Evolutionary conservation across 2,888 invertebrate genomes (phyloP), one percentile per base, ranked within the genome.

Genomic region (Polylopha cassiicola): DNA sequence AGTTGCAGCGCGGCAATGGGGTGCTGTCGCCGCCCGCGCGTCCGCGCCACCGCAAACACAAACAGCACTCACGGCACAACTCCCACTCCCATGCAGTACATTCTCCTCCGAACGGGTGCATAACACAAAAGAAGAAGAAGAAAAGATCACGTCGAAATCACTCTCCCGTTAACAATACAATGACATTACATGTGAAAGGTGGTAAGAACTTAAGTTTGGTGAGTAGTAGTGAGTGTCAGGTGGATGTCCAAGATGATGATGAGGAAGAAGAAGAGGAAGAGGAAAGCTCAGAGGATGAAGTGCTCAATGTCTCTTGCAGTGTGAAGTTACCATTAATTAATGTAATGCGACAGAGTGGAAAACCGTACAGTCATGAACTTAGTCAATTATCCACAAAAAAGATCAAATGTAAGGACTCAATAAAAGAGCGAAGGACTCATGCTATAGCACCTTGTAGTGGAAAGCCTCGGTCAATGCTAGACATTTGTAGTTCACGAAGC

Each of bases 351-450:
- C 77, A 75, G 49, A 81, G 81, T 73, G 86, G 86, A 48, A 86
- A 86, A 71, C 86, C 86, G 23, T 86, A 79, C 78, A 86, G 85
- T 73, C 86, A 86, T 77, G 73, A 84, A 80, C 84, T 86, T 76
- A 85, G 86, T 81, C 85, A 85, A 84, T 81, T 85, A 82, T 82
- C 82, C 55, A 73, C 79, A 53, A 85, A 78, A 77, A 82, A 81
- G 61, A 75, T 72, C 60, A 81, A 80, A 75, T 59, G 62, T 16
- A 81, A 70, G 48, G 66, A 72, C 54, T 69, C 69, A 31, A 52
- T 53, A 28, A 81, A 72, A 61, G 75, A 72, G 61, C 65, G 63
- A 65, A 72, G 72, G 61, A 73, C 74, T 64, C 74, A 71, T 68
- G 61, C 71, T 49, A 64, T 81, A 43, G 72, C 64, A 55, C 82